Conservation (phyloP, 2,113 vertebrate species). For the Pseudorasbora parva region DNA sequence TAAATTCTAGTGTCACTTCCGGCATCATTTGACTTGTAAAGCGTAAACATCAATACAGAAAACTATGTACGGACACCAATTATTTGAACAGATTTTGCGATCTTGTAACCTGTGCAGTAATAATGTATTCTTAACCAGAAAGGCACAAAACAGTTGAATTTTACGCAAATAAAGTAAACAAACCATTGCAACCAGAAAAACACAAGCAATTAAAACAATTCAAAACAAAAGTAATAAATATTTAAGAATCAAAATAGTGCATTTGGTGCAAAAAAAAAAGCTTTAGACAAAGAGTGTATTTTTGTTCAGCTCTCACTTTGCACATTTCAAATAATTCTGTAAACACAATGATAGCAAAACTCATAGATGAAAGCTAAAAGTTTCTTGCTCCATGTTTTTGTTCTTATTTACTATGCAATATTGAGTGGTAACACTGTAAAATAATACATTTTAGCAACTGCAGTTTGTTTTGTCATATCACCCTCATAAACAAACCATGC, state of each 20-base stretch:
- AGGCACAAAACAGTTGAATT: constrained; percentile 25
- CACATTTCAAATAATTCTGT: constrained; percentile 15
- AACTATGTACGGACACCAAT: neutral
- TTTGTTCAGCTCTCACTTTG: constrained; percentile 17
- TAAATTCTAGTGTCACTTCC: neutral
- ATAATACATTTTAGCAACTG: neutral
- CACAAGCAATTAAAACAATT: constrained; percentile 9
- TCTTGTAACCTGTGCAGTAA: constrained; percentile 26
- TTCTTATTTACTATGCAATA: constrained; percentile 8
- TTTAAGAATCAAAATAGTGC: constrained; percentile 25
- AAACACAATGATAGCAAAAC: constrained; percentile 20
- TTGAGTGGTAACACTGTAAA: constrained; percentile 17
- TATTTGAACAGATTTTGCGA: neutral
- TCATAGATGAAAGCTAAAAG: neutral
- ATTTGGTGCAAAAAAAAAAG: neutral
- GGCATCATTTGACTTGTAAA: neutral
- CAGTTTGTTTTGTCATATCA: neutral
- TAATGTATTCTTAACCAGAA: constrained; percentile 19
- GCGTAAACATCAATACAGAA: neutral
- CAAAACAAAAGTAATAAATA: constrained; percentile 20
- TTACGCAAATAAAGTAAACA: neutral
- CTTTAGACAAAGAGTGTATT: constrained; percentile 1
- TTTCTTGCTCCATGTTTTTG: neutral
- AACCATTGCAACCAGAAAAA: neutral
- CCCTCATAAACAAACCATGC: neutral